These are phyloP conservation scores for Piaya cayana DNA, from an alignment of 2,113 vertebrate species.

Conservation along the genomic window DNA sequence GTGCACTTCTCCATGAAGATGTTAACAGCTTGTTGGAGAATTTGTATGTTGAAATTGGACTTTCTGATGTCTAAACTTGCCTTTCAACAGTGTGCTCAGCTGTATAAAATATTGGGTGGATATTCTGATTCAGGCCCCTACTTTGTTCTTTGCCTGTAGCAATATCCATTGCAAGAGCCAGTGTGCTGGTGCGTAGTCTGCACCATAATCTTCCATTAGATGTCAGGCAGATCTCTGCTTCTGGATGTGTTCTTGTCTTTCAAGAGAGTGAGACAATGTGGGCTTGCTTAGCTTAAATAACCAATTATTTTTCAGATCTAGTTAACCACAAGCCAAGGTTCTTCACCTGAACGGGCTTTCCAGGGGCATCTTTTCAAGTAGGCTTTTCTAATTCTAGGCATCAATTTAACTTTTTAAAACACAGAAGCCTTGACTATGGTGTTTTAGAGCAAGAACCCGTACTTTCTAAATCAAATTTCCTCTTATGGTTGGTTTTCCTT, in stretches of 20 bases:
- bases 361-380: neutral
- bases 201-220: neutral
- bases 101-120: neutral
- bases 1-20: neutral
- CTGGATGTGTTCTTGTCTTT: neutral
- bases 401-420: neutral
- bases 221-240: neutral
- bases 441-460: neutral
- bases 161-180: neutral
- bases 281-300: neutral
- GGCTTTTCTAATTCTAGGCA: neutral
- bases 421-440: neutral
- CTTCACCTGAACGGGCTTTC: neutral
- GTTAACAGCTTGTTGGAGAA: neutral
- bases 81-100: neutral
- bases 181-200: neutral
- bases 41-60: neutral
- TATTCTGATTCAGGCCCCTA: neutral
- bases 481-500: neutral
- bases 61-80: neutral
- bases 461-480: neutral
- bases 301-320: neutral
- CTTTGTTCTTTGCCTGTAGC: neutral
- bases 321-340: neutral
- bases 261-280: neutral